Evolutionary conservation across 1,140 invertebrate species (phyloP), one percentile per base, ranked within the genome.

Genomic region (Bacillus rossius): DNA sequence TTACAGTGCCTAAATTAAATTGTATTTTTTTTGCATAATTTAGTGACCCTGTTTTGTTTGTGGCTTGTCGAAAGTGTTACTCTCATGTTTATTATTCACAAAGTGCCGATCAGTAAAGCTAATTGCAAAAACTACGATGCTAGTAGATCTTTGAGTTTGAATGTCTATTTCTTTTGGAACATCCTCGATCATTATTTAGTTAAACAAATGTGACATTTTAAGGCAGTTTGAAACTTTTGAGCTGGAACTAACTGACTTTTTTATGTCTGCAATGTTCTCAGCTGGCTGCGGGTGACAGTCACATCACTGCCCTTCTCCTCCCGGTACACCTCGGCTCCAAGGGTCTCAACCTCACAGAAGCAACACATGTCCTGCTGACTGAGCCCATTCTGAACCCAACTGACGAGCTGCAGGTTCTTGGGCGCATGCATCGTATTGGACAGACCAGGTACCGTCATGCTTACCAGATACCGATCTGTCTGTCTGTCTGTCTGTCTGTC

Each of bases 271-370:
- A n/a, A n/a, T n/a, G n/a, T n/a, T 40, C 7, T 4, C 22, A 2
- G 34, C 8, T 53, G 5, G 13, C 17, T 23, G 19, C 22, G 22
- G 38, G 25, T 14, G 29, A 38, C 37, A 34, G 29, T 34, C 40
- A 55, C 34, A 76, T 89, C 0, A 82, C 78, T 37, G 86, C 79
- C 14, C 72, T 92, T 4, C 69, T 92, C 7, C 71, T 92, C 64
- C 86, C 86, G 0, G 72, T 91, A 7, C 72, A 77, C 56, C 79
- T 79, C 49, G 89, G 88, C 13, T 75, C 84, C 0, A 91, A 92
- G 72, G 89, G 89, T 0, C 69, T 92, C 1, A 92, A 92, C 73
- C 70, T 92, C 25, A 85, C 84, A 23, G 89, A 92, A 73, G 89
- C 89, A 1, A 86, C 82, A 10, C 88, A 92, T 73, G 83, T 92